Evolutionary conservation across 2,888 invertebrate genomes (phyloP).

Genomic region (Rhagonycha lutea): DNA sequence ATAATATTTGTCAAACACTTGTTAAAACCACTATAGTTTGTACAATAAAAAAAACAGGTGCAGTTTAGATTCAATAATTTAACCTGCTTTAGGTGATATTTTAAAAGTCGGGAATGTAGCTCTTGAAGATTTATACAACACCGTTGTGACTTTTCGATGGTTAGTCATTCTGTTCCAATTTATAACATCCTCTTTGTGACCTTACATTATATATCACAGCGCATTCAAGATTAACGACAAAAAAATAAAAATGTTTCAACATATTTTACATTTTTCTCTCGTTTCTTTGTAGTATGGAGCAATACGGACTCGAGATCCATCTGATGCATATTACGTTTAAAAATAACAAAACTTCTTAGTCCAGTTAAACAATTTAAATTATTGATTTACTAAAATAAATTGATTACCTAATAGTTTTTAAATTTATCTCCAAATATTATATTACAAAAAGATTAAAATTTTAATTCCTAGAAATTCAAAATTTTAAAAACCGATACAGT

Average conservation of each 20-base stretch:
- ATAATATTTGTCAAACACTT: constrained; percentile 46
- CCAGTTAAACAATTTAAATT: not conserved
- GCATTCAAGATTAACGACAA: not conserved
- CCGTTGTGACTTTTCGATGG: constrained; percentile 30
- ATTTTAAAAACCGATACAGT: no score
- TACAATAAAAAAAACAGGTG: constrained; percentile 44
- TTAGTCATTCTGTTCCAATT: constrained; percentile 28
- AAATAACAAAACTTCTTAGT: not conserved
- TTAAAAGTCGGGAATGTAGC: constrained; percentile 43
- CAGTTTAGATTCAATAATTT: constrained; percentile 16
- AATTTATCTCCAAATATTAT: not conserved
- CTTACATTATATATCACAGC: not conserved
- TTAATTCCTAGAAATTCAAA: no score
- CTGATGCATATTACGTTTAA: not conserved
- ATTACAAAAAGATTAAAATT: no score
- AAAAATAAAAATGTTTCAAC: not conserved
- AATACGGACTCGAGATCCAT: not conserved
- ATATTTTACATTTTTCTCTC: constrained; percentile 19
- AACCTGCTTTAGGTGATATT: constrained; percentile 38
- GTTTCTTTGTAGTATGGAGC: not conserved
- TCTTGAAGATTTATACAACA: constrained; percentile 44
- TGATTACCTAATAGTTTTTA: not conserved
- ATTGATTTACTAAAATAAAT: not conserved
- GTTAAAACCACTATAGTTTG: constrained; percentile 42
- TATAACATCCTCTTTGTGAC: constrained; percentile 27